Base-by-base conservation (phyloP, 1,140 invertebrate genomes). In the Acromyrmex charruanus region DNA sequence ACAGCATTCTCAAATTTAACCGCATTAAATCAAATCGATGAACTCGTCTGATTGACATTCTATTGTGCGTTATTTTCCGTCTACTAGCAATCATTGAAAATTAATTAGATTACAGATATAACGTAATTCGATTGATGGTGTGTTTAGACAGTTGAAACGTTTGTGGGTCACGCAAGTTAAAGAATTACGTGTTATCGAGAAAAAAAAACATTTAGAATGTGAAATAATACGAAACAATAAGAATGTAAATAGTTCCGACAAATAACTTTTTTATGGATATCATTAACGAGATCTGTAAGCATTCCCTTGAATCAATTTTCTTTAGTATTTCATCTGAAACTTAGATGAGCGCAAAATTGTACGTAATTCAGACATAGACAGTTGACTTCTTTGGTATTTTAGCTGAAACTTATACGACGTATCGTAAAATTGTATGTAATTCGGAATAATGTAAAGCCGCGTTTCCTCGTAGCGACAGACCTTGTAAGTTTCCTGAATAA, bases 401-500 rank as follows among this genome's bases (percentile, higher is more conserved):
- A 53, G 44, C 12, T 16, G 18, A 79, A 35, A n/a, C 77, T 31
- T 28, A 16, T 18, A 53, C 18, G 31, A 35, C 61, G 63, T 53
- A 31, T 58, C 49, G 63, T 28, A 16, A 80, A 55, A 80, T 80
- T 53, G 77, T 53, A 51, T 66, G 25, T 74, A 74, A 74, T 61
- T 84, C 10, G 80, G 39, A 75, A 84, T 31, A 84, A 84, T 51
- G 59, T 75, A 65, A 72, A 84, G 69, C 25, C 21, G 21, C 10
- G 51, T 25, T 53, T 55, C n/a, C 65, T n/a, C n/a, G 21, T 49
- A 31, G 7, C 51, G 28, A 25, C 55, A 39, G 69, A 75, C 80
- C 69, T 84, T 84, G 80, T 39, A 59, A 82, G 80, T 74, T 75
- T 35, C 53, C 69, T 84, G 69, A 84, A 84, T 84, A 84, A 84